Percentiles rank a stretch among this genome's conserved stretches.
These are phyloP conservation scores for Diplazon laetatorius DNA, from an alignment of 2,888 invertebrate species.

Conservation along the genomic window DNA sequence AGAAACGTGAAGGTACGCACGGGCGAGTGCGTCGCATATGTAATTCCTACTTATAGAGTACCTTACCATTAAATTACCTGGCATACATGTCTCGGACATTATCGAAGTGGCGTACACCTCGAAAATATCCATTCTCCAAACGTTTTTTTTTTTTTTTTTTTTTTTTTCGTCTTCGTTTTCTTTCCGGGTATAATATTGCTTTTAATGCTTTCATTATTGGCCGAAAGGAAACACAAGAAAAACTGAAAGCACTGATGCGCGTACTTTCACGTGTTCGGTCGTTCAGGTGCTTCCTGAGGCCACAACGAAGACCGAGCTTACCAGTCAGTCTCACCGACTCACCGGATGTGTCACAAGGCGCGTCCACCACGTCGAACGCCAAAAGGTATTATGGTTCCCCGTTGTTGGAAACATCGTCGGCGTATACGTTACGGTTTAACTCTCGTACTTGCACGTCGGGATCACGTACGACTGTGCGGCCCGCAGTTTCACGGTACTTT, in stretches of 20 bases:
- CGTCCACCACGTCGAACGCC: conserved; percentile 11
- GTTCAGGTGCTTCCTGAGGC: conserved; percentile 50
- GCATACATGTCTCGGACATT: conserved; percentile 48
- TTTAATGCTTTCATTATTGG: neutral
- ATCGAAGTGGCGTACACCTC: conserved; percentile 21
- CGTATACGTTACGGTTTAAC: conserved; percentile 32
- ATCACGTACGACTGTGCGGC: conserved; percentile 36
- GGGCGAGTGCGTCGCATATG: conserved; percentile 77
- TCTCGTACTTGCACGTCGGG: conserved; percentile 40
- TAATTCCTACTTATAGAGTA: conserved; percentile 78
- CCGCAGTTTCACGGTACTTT: conserved; percentile 51
- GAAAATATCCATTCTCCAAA: conserved; percentile 5
- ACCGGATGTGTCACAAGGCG: conserved; percentile 50
- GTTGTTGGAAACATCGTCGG: conserved; percentile 24
- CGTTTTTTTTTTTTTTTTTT: neutral
- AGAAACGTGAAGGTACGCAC: conserved; percentile 80
- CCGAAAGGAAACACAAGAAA: neutral
- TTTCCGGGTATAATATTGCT: neutral
- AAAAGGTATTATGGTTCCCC: conserved; percentile 29
- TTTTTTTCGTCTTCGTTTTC: neutral
- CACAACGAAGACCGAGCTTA: conserved; percentile 5
- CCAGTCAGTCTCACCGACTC: conserved; percentile 22
- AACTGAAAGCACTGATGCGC: conserved; percentile 12
- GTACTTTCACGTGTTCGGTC: conserved; percentile 24
- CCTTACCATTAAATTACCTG: conserved; percentile 48